These are phyloP conservation scores for Poecilus cupreus DNA, from an alignment of 2,888 invertebrate species.

Conservation along the genomic window DNA sequence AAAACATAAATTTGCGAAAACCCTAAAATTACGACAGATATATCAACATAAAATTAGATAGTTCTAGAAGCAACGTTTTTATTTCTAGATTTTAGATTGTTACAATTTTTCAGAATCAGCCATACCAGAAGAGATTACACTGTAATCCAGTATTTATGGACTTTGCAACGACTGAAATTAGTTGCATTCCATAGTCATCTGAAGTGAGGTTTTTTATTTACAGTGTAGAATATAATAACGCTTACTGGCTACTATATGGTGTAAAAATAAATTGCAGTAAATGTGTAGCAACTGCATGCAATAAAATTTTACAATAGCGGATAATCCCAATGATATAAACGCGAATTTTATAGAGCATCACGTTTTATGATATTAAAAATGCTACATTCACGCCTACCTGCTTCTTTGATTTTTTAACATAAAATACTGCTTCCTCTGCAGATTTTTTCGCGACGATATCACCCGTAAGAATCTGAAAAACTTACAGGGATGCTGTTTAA, in stretches of 20 bases:
- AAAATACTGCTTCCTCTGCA: background rate
- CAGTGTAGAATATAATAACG: conserved; percentile 21
- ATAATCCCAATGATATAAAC: conserved; percentile 22
- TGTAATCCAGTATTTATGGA: conserved; percentile 24
- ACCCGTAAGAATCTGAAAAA: too few species aligned
- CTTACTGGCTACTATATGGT: background rate
- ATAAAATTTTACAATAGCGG: conserved; percentile 22
- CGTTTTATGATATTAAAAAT: background rate
- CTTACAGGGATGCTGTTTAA: too few species aligned
- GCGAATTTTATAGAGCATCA: conserved; percentile 7
- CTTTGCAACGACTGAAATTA: background rate
- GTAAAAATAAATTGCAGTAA: conserved; percentile 7
- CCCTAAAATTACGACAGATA: conserved; percentile 5
- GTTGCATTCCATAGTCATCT: conserved; percentile 12
- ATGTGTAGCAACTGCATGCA: background rate
- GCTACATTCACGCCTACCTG: background rate
- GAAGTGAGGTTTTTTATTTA: conserved; percentile 16
- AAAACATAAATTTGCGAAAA: conserved; percentile 17
- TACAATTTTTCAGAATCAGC: conserved; percentile 9
- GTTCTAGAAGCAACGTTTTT: background rate
- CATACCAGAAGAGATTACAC: conserved; percentile 23
- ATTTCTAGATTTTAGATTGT: background rate
- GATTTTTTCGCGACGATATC: too few species aligned
- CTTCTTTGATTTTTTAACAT: background rate
- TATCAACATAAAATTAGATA: conserved; percentile 21